A percentile compares a stretch with the other conserved stretches of the same genome.
These are phyloP conservation scores for Micropoecilia bifurca DNA, from an alignment of 2,797 vertebrate genomes.

Conservation along the genomic window DNA sequence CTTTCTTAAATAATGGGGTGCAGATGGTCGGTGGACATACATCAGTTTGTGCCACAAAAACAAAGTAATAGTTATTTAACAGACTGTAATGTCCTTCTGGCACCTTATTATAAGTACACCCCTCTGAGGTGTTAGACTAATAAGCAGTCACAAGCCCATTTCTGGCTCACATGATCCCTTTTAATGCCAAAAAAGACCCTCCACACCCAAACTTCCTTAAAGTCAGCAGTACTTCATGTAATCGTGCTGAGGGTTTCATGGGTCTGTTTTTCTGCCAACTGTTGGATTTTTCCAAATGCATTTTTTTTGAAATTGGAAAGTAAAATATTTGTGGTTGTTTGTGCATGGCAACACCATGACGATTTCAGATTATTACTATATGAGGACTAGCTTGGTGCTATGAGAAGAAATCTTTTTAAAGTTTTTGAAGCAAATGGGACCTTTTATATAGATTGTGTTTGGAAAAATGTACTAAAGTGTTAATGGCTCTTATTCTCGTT, in stretches of 20 bases:
- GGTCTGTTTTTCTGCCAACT: slow-evolving; percentile 25
- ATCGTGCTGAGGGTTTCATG: slow-evolving; percentile 13
- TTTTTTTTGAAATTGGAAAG: slow-evolving; percentile 45
- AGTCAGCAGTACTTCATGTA: slow-evolving; percentile 24
- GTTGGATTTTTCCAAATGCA: slow-evolving; percentile 20
- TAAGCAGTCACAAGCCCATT: slow-evolving; percentile 30
- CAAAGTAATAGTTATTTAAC: slow-evolving; percentile 20
- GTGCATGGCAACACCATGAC: neutral
- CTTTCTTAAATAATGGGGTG: neutral
- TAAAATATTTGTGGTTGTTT: slow-evolving; percentile 19
- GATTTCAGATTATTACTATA: neutral
- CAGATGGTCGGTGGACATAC: slow-evolving; percentile 3
- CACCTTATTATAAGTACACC: slow-evolving; percentile 8
- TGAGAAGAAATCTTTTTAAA: neutral
- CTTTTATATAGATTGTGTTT: neutral
- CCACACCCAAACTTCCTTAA: slow-evolving; percentile 12
- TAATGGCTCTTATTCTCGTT: neutral
- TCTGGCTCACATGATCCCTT: slow-evolving; percentile 15
- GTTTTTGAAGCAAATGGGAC: neutral
- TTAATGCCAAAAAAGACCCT: slow-evolving; percentile 9
- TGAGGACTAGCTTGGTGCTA: neutral
- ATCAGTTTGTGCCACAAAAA: slow-evolving; percentile 19
- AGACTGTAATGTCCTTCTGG: slow-evolving; percentile 24
- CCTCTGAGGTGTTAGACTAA: slow-evolving; percentile 35
- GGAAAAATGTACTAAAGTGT: neutral